Evolutionary conservation across 2,888 invertebrate species (phyloP).

Genomic region (Pheosia gnoma): DNA sequence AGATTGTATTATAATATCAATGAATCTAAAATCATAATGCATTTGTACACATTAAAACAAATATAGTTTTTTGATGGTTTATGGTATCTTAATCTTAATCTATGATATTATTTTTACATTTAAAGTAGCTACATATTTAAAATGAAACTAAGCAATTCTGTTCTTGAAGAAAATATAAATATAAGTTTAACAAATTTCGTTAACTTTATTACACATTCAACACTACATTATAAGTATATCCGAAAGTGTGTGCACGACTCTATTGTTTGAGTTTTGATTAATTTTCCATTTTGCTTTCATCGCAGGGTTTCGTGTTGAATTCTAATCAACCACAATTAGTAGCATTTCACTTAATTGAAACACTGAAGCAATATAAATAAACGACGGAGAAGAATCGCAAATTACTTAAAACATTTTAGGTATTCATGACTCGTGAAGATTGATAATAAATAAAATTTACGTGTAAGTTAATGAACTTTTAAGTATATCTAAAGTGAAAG

Average conservation of each 20-base stretch:
- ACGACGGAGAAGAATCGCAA: conserved; percentile 15
- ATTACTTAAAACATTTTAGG: conserved; percentile 22
- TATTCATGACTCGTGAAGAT: conserved; percentile 22
- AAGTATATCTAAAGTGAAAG: conserved; percentile 17
- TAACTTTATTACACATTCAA: no score
- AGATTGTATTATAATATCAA: no score
- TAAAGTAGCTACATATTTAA: no score
- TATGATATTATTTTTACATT: no score
- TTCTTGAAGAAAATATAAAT: no score
- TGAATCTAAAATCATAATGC: no score
- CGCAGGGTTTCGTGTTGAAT: conserved; percentile 7
- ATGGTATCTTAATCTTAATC: no score
- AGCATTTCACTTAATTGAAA: conserved; percentile 21
- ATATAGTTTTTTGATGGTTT: no score
- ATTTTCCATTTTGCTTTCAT: conserved; percentile 16
- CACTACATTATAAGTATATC: no score
- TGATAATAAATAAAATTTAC: conserved; percentile 21
- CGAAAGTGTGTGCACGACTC: neutral
- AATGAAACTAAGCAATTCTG: no score
- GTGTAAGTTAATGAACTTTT: conserved; percentile 25
- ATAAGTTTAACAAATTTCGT: no score
- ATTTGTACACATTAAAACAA: no score
- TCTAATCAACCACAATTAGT: conserved; percentile 6
- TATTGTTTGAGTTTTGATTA: conserved; percentile 4
- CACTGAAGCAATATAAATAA: conserved; percentile 25